Evolutionary conservation across 1,140 invertebrate genomes (phyloP), one percentile per base, ranked within the genome.

Genomic region (Drosophila athabasca): DNA sequence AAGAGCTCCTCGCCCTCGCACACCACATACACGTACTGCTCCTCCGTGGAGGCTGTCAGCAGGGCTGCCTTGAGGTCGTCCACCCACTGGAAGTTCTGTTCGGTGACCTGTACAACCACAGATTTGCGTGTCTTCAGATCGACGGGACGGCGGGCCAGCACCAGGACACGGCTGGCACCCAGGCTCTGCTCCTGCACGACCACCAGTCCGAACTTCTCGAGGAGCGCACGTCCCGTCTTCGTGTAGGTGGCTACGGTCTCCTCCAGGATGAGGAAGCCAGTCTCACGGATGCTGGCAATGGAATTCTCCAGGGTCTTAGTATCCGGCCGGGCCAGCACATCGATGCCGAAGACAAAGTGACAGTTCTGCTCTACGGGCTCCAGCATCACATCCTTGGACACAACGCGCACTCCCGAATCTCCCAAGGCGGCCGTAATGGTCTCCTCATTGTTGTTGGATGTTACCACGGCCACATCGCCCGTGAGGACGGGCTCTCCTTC

Each of bases 71-170:
- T 98, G 0, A 98, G 90, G 1, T 93, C 92, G 49, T 97, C 96
- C 9, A 99, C 94, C 98, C 98, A 99, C 2, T 90, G 90, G 81
- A 95, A 97, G 74, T 94, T 94, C 52, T 94, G 95, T 76, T 95
- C 95, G 1, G 93, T 94, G 19, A 95, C 92, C 61, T 94, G 80
- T 0, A 92, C 76, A 7, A 92, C 53, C 0, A 64, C 55, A 5
- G 53, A 76, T 6, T 91, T 83, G 6, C 91, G 78, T 0, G 53
- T 44, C 5, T 91, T 91, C 8, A 93, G 43, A 43, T 92, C 80
- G 8, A 92, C 78, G 0, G 64, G 72, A 65, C 93, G 93, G 24
- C 95, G 94, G 3, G 95, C 91, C 17, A 96, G 84, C 8, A 95
- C 51, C 57, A 94, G 94, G 29, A 93, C 92, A 64, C 94, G 94